phyloP scores from a whole-genome alignment of 1,140 invertebrate genomes.

The Triops cancriformis region DNA sequence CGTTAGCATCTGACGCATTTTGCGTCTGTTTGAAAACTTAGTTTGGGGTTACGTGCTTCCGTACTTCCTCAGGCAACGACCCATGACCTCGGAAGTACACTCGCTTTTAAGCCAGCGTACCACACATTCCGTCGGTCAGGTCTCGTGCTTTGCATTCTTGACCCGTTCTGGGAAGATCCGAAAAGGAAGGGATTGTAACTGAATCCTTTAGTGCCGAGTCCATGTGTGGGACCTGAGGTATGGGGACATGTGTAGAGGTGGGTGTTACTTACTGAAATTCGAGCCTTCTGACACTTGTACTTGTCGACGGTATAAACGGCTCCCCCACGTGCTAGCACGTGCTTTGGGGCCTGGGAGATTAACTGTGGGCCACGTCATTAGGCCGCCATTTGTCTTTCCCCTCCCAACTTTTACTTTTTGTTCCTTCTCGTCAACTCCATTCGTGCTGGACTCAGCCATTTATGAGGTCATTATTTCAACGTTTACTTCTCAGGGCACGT shows the following conservation, averaged over 20 bases:
- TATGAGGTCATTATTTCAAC: no score
- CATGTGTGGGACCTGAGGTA: no score
- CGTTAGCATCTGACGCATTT: no score
- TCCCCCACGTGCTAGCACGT: not conserved
- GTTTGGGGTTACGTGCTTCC: no score
- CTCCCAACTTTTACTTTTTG: not conserved
- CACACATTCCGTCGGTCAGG: no score
- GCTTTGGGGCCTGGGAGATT: not conserved
- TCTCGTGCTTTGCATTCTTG: not conserved
- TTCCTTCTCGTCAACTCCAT: not conserved
- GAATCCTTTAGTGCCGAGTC: not conserved
- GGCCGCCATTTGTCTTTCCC: slow-evolving; percentile 3
- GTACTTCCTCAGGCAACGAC: not conserved
- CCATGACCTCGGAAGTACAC: not conserved
- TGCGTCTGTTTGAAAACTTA: no score
- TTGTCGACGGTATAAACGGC: not conserved
- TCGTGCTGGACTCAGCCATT: not conserved
- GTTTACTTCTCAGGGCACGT: no score
- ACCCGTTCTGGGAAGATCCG: not conserved
- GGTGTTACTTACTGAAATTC: not conserved
- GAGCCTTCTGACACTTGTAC: not conserved
- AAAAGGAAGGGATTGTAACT: not conserved
- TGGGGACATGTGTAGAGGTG: not conserved
- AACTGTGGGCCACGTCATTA: not conserved
- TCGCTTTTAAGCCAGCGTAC: no score